Conservation (phyloP, 2,113 vertebrate genomes). For the Scytalopus superciliaris region DNA sequence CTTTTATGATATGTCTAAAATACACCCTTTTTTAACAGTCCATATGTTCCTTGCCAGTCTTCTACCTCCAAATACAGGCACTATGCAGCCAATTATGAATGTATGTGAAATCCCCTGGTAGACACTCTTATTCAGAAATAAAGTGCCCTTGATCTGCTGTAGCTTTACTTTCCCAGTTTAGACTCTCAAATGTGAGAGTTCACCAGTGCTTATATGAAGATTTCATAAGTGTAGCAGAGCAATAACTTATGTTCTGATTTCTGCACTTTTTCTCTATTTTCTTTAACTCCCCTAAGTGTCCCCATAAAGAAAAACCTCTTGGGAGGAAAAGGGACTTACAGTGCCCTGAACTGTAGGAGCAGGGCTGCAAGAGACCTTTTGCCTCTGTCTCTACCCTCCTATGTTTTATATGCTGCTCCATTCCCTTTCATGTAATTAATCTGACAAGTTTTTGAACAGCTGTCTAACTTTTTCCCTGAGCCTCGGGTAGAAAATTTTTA, state of each 20-base stretch:
- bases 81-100: neutral
- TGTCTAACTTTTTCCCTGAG: neutral
- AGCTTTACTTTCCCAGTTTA: constrained; percentile 7
- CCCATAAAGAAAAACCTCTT: neutral
- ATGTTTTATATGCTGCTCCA: neutral
- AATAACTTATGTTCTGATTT: constrained; percentile 36
- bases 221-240: neutral
- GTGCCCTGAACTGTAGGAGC: neutral
- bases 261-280: neutral
- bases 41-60: constrained; percentile 9
- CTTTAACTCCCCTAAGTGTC: neutral
- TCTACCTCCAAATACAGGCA: neutral
- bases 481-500: neutral
- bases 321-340: neutral
- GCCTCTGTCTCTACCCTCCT: neutral
- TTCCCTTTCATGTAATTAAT: constrained; percentile 35
- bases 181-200: constrained; percentile 16
- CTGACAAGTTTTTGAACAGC: constrained; percentile 47
- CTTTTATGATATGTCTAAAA: constrained; percentile 38
- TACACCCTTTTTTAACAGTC: constrained; percentile 16
- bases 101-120: constrained; percentile 20
- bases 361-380: neutral
- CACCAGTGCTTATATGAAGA: neutral
- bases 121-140: constrained; percentile 21
- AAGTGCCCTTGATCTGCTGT: constrained; percentile 32